Conservation (phyloP, 2,888 invertebrate species). For the Xanthorhoe designata region DNA sequence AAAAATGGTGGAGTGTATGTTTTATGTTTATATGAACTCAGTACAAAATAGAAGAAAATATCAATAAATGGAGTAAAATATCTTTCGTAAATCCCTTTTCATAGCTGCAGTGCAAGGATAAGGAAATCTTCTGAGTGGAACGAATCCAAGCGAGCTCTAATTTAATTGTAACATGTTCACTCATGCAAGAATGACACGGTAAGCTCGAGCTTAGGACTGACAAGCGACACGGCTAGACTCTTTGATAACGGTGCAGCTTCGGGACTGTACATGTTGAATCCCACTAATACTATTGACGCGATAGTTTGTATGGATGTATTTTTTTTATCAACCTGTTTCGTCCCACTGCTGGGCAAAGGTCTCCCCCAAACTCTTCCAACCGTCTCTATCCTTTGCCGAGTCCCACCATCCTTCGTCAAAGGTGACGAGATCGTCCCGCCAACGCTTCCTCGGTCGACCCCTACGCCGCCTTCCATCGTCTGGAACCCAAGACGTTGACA, state of each 20-base stretch:
- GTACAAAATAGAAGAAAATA: background rate
- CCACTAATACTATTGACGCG: too few species aligned
- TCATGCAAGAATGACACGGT: constrained; percentile 46
- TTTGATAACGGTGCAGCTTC: constrained; percentile 25
- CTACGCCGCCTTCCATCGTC: too few species aligned
- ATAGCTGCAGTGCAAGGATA: constrained; percentile 19
- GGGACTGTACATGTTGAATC: background rate
- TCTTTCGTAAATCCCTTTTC: background rate
- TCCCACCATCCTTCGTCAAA: too few species aligned
- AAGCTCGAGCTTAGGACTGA: constrained; percentile 41
- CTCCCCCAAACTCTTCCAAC: too few species aligned
- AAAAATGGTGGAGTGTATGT: background rate
- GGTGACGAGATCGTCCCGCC: too few species aligned
- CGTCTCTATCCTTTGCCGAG: too few species aligned
- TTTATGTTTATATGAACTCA: background rate
- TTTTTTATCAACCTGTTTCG: too few species aligned
- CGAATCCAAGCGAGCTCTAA: constrained; percentile 43
- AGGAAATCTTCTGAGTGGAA: constrained; percentile 25
- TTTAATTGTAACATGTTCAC: constrained; percentile 47
- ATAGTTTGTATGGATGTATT: too few species aligned
- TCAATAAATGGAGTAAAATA: too few species aligned
- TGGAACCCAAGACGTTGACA: too few species aligned
- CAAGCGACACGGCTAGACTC: constrained; percentile 16
- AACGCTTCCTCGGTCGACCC: too few species aligned
- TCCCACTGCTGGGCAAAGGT: too few species aligned